Base-by-base conservation (phyloP, 2,888 invertebrate genomes). In the Drosophila greeni region DNA sequence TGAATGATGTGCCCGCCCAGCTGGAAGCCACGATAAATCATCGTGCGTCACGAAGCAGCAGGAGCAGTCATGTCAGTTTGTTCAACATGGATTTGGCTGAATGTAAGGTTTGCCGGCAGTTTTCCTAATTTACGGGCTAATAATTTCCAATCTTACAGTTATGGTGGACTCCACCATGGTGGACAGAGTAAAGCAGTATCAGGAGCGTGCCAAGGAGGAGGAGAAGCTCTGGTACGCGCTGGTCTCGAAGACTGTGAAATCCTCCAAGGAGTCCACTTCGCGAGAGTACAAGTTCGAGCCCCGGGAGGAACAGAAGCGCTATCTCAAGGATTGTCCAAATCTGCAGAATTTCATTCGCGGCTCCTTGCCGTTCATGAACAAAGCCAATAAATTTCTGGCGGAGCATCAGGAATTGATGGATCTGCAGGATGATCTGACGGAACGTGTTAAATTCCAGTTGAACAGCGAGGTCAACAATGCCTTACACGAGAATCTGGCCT, bases 301-400 rank as follows among this genome's bases (percentile, higher is more conserved):
- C 4, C 72, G 80, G 0, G 34, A 55, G 0, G 82, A 85, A 4
- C 86, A 87, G n/a, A 74, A 74, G 2, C 66, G 67, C 0, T 85
- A 84, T 49, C 72, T 88, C 4, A 70, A 74, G 5, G 51, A 72
- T 3, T 82, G 70, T 0, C 85, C 84, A 0, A 72, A 84, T 59
- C 36, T 87, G 7, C 77, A 78, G 8, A 74, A 68, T 6, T 86
- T 84, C 20, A 36, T 86, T 3, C 75, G 84, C 0, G 81, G 83
- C 16, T 77, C 82, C 0, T 9, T 83, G 0, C 60, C 72, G 8
- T 87, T 88, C 12, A 76, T 79, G 8, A 64, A 76, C 3, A 72
- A 75, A 5, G 82, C 80, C 0, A 43, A 49, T 4, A 33, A 33
- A 0, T 88, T 85, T 55, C 43, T 86, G 8, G 59, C 72, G 11